phyloP scores from a whole-genome alignment of 2,113 vertebrate genomes.

The Rhinolophus ferrumequinum region DNA sequence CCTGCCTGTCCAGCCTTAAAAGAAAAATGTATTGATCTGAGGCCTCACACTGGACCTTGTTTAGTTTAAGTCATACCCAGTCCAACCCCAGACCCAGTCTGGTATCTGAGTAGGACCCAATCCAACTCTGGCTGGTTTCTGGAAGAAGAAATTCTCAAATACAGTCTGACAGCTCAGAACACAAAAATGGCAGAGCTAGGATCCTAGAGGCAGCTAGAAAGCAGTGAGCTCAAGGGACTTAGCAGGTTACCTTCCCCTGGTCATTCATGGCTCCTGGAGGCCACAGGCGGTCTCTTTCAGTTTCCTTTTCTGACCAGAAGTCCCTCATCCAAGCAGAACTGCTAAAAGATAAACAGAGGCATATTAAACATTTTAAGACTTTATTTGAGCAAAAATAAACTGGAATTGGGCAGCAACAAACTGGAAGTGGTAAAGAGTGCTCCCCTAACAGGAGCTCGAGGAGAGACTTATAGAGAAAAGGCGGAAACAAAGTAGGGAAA shows the following conservation, averaged over 20 bases:
- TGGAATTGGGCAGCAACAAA: not conserved
- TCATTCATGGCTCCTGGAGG: not conserved
- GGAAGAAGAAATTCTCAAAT: not conserved
- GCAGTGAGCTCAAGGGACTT: not conserved
- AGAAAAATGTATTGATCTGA: not conserved
- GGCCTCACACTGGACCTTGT: not conserved
- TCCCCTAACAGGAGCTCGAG: not conserved
- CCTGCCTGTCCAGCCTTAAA: not conserved
- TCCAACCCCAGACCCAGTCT: not conserved
- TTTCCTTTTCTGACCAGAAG: not conserved
- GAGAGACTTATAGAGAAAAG: not conserved
- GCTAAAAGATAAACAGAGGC: not conserved
- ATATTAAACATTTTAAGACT: not conserved
- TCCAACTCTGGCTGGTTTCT: not conserved
- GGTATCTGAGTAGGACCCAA: not conserved
- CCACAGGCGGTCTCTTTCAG: not conserved
- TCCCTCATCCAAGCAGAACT: not conserved
- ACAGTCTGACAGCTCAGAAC: not conserved
- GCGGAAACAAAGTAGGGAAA: not conserved
- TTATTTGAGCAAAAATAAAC: not conserved
- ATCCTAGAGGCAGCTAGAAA: not conserved
- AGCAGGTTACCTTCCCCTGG: not conserved
- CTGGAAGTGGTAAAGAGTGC: not conserved
- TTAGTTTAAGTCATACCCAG: not conserved
- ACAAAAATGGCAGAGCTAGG: not conserved